phyloP scores from a whole-genome alignment of 2,797 vertebrate species.

The Acanthopagrus latus region DNA sequence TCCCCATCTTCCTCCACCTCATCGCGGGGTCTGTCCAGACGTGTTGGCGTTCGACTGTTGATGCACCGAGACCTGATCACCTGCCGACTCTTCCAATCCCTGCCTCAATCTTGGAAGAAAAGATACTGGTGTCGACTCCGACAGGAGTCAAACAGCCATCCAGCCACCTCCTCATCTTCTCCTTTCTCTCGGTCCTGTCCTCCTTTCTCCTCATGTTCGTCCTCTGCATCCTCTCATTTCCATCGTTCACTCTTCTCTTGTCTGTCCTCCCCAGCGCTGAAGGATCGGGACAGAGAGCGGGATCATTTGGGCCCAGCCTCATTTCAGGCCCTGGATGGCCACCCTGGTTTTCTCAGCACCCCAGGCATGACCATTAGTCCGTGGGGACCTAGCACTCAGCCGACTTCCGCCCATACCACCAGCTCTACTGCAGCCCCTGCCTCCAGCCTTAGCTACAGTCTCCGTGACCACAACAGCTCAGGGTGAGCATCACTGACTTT shows the following conservation, averaged over 20 bases:
- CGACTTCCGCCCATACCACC: slow-evolving; percentile 65
- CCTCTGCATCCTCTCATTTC: slow-evolving; percentile 10
- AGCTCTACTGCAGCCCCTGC: slow-evolving; percentile 66
- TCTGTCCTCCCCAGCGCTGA: slow-evolving; percentile 84
- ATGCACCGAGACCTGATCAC: slow-evolving; percentile 88
- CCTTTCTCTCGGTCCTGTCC: slow-evolving; percentile 47
- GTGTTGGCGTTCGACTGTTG: slow-evolving; percentile 64
- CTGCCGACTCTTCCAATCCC: slow-evolving; percentile 84
- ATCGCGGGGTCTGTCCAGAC: slow-evolving; percentile 56
- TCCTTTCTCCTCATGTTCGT: slow-evolving; percentile 50
- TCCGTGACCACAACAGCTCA: slow-evolving; percentile 81
- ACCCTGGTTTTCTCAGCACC: slow-evolving; percentile 79
- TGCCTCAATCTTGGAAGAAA: slow-evolving; percentile 82
- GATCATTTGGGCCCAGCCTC: slow-evolving; percentile 54
- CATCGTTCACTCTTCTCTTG: slow-evolving; percentile 46
- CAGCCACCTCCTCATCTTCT: slow-evolving; percentile 1
- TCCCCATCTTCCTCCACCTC: slow-evolving; percentile 36
- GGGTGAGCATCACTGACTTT: slow-evolving; percentile 84
- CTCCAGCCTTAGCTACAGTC: slow-evolving; percentile 67
- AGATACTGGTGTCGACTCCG: slow-evolving; percentile 30
- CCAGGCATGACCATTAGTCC: slow-evolving; percentile 93
- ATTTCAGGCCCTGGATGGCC: slow-evolving; percentile 86
- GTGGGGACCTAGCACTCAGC: slow-evolving; percentile 85
- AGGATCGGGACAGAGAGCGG: slow-evolving; percentile 83
- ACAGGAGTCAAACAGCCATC: slow-evolving; percentile 24